Conservation (phyloP, 1,140 invertebrate genomes). For the Platorchestia sp. region DNA sequence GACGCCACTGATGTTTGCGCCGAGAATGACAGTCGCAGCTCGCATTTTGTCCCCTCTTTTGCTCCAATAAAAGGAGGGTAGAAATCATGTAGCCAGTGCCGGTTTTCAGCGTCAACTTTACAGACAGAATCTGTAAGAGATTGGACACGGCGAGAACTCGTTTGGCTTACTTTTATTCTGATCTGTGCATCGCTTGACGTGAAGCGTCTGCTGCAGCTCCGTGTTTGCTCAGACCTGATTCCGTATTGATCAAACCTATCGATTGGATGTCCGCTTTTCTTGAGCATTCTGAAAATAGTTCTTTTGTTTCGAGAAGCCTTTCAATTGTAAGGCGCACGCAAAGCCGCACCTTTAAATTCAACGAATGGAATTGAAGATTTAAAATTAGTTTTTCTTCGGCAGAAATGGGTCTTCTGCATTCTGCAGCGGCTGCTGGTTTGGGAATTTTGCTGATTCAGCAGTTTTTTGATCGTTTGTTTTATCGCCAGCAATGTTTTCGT, state of each 20-base stretch:
- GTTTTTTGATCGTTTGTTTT: constrained; percentile 48
- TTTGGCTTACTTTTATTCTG: constrained; percentile 4
- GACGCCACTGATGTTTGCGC: constrained; percentile 34
- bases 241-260: background rate
- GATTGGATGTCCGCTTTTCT: background rate
- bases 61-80: background rate
- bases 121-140: background rate
- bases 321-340: background rate
- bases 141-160: background rate
- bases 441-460: background rate
- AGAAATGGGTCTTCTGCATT: background rate
- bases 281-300: background rate
- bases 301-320: background rate
- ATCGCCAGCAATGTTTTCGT: background rate
- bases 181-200: background rate
- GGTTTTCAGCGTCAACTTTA: background rate
- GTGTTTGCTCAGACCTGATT: background rate
- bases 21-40: constrained; percentile 34
- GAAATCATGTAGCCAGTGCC: background rate
- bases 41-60: constrained; percentile 19
- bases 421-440: background rate
- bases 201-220: background rate
- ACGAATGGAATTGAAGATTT: background rate
- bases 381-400: background rate
- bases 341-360: background rate